Conservation (phyloP, 1,140 invertebrate species). For the Physella acuta region DNA sequence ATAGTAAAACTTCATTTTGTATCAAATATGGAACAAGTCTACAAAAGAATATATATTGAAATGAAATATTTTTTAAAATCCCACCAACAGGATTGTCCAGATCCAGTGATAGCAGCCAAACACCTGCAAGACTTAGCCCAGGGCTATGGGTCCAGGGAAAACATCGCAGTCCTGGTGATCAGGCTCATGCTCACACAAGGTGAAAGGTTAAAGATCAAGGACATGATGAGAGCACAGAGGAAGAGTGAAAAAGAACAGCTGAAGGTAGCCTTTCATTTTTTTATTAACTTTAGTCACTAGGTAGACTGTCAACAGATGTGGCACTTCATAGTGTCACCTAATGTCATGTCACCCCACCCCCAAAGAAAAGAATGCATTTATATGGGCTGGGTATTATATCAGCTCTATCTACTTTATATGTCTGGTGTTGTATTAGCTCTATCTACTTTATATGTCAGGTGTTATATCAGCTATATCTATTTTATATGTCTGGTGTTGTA, state of each 20-base stretch:
- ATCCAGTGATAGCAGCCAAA: conserved; percentile 59
- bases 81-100: conserved; percentile 48
- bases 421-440: too few relatives aligned
- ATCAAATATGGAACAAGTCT: too few relatives aligned
- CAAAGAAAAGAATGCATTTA: not conserved
- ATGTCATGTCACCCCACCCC: too few relatives aligned
- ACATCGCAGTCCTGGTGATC: conserved; percentile 56
- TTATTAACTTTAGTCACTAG: not conserved
- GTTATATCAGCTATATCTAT: too few relatives aligned
- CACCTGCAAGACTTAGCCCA: conserved; percentile 58
- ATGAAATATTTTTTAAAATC: too few relatives aligned
- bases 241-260: conserved; percentile 42
- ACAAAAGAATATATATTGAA: too few relatives aligned
- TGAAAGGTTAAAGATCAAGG: conserved; percentile 40
- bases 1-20: too few relatives aligned
- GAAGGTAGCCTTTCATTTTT: conserved; percentile 28
- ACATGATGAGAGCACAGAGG: conserved; percentile 39
- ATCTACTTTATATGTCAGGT: too few relatives aligned
- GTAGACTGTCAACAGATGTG: not conserved
- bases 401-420: too few relatives aligned
- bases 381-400: not conserved
- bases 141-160: conserved; percentile 57
- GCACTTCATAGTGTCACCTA: too few relatives aligned
- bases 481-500: too few relatives aligned
- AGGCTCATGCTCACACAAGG: conserved; percentile 40